Evolutionary conservation across 2,113 vertebrate species (phyloP).

Genomic region (Oxyura jamaicensis): DNA sequence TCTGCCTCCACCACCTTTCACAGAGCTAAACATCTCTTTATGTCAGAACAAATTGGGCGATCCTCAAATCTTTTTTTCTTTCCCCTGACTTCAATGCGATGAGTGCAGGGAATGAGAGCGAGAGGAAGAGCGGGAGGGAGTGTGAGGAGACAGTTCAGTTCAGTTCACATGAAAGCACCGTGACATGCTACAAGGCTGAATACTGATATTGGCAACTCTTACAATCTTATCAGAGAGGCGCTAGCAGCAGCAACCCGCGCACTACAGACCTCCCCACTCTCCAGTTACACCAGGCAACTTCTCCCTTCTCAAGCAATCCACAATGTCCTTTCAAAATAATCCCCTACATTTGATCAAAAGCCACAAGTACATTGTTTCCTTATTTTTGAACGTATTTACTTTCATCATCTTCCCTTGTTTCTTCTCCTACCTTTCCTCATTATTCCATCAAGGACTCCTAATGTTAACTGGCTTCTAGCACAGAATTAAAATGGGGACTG

Average conservation of each 20-base stretch:
- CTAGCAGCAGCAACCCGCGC: not conserved
- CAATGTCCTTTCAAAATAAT: not conserved
- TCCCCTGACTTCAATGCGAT: constrained; percentile 77
- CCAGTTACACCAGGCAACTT: not conserved
- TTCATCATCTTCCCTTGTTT: not conserved
- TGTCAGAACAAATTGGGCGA: constrained; percentile 82
- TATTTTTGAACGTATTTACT: not conserved
- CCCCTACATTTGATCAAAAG: constrained; percentile 40
- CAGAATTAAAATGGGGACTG: not conserved
- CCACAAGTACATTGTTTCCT: not conserved
- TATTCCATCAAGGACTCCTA: not conserved
- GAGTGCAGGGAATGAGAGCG: constrained; percentile 54
- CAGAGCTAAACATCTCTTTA: constrained; percentile 83
- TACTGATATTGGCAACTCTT: constrained; percentile 57
- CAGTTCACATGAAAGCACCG: constrained; percentile 69
- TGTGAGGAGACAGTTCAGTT: constrained; percentile 63
- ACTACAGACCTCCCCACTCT: constrained; percentile 5
- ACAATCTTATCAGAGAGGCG: constrained; percentile 34
- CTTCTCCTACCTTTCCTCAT: not conserved
- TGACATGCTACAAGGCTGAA: constrained; percentile 52
- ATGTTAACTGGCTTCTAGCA: not conserved
- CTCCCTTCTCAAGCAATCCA: constrained; percentile 15
- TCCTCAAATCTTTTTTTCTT: constrained; percentile 84
- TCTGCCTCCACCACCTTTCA: constrained; percentile 79
- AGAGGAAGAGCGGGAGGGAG: constrained; percentile 26